Evolutionary conservation across 2,888 invertebrate genomes (phyloP).

Genomic region (Oscheius sp.): DNA sequence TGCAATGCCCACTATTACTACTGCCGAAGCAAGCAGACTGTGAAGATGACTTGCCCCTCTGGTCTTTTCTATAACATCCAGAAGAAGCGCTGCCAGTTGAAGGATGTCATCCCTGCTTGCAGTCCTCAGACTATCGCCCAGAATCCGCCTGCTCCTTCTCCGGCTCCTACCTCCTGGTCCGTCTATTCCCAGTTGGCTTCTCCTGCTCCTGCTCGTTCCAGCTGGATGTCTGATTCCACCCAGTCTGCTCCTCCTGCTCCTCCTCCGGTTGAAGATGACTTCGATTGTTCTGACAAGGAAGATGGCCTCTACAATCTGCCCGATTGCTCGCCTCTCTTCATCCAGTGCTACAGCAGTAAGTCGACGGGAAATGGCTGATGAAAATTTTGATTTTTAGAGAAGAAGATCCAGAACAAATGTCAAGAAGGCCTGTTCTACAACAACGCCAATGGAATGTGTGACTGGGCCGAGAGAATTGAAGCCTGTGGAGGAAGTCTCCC

Average conservation of each 20-base stretch:
- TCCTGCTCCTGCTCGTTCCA: background rate
- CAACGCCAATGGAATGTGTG: constrained; percentile 52
- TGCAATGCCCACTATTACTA: constrained; percentile 43
- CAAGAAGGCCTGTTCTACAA: constrained; percentile 50
- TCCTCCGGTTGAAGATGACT: constrained; percentile 4
- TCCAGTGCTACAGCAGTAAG: constrained; percentile 51
- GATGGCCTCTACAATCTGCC: constrained; percentile 57
- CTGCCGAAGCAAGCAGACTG: constrained; percentile 42
- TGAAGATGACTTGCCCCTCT: constrained; percentile 49
- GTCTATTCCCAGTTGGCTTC: constrained; percentile 19
- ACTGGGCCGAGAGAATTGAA: constrained; percentile 45
- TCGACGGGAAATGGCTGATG: background rate
- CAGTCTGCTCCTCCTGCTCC: background rate
- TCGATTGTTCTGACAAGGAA: constrained; percentile 42
- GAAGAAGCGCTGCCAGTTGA: constrained; percentile 47
- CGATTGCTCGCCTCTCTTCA: constrained; percentile 50
- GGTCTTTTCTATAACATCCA: constrained; percentile 56
- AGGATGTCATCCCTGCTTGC: constrained; percentile 54
- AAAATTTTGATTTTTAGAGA: constrained; percentile 9
- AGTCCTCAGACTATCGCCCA: constrained; percentile 34
- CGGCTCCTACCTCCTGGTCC: constrained; percentile 18
- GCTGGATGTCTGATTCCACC: constrained; percentile 1
- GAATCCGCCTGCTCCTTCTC: background rate
- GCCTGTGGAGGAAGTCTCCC: constrained; percentile 48
- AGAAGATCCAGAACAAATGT: constrained; percentile 37